phyloP scores from a whole-genome alignment of 2,888 invertebrate species.

The Charanyca ferruginea region DNA sequence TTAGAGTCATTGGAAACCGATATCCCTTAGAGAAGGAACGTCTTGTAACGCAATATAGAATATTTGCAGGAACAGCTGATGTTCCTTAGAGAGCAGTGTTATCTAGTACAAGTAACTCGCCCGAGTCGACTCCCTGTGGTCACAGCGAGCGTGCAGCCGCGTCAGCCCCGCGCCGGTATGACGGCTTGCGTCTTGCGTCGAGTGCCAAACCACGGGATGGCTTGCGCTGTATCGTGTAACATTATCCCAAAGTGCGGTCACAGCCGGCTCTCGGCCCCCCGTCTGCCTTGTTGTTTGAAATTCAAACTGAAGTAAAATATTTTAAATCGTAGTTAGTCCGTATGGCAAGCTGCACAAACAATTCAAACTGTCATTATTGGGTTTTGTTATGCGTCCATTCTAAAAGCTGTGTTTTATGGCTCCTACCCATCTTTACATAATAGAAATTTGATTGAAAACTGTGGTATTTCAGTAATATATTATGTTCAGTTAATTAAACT shows the following conservation, averaged over 20 bases:
- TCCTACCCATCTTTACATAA: conserved; percentile 41
- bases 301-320: conserved; percentile 58
- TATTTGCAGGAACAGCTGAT: conserved; percentile 36
- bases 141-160: conserved; percentile 31
- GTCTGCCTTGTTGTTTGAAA: conserved; percentile 47
- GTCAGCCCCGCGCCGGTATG: conserved; percentile 44
- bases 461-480: conserved; percentile 23
- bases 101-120: conserved; percentile 48
- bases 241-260: conserved; percentile 75
- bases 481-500: neutral
- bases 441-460: conserved; percentile 49
- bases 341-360: conserved; percentile 56
- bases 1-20: conserved; percentile 11
- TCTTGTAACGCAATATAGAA: conserved; percentile 10
- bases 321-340: conserved; percentile 54
- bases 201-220: conserved; percentile 75
- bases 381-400: conserved; percentile 38
- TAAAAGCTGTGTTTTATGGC: conserved; percentile 40
- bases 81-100: conserved; percentile 51
- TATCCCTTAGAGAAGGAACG: conserved; percentile 1
- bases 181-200: conserved; percentile 64
- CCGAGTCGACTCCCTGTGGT: conserved; percentile 53
- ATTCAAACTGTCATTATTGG: conserved; percentile 61
- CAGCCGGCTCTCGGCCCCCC: conserved; percentile 61
- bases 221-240: conserved; percentile 71